phyloP scores from a whole-genome alignment of 2,888 invertebrate genomes.

The Podabrus alpinus region DNA sequence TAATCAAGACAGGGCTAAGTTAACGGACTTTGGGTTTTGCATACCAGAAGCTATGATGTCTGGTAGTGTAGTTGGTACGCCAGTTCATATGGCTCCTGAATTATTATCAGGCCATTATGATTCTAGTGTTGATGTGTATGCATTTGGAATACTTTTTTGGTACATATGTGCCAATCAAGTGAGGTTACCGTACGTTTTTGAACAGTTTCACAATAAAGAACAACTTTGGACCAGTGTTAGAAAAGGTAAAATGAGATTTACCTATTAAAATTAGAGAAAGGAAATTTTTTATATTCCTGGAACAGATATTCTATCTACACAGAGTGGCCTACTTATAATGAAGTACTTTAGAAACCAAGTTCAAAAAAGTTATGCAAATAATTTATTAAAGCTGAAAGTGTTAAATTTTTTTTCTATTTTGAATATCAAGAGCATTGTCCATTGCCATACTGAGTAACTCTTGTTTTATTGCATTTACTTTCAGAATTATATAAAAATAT shows the following conservation, averaged over 20 bases:
- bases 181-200: constrained; percentile 76
- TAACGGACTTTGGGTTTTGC: constrained; percentile 89
- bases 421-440: too few species aligned
- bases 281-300: not conserved
- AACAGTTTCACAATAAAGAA: constrained; percentile 83
- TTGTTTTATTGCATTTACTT: too few species aligned
- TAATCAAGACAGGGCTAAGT: constrained; percentile 70
- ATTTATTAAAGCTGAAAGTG: too few species aligned
- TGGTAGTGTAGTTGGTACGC: constrained; percentile 85
- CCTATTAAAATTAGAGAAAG: not conserved
- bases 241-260: constrained; percentile 64
- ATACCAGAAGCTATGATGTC: constrained; percentile 90
- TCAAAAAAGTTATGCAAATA: too few species aligned
- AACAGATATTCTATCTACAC: too few species aligned
- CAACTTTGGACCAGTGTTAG: constrained; percentile 84
- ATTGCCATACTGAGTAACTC: too few species aligned
- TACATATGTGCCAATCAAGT: constrained; percentile 86
- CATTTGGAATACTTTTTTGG: constrained; percentile 90
- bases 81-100: constrained; percentile 92
- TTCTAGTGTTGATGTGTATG: constrained; percentile 85
- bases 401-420: too few species aligned
- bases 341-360: too few species aligned
- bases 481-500: too few species aligned
- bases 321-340: too few species aligned
- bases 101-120: constrained; percentile 80